A percentile compares a stretch with the other conserved stretches of the same genome.
Evolutionary conservation across 2,888 invertebrate genomes (phyloP).

Genomic region (Aphodius sticticus): DNA sequence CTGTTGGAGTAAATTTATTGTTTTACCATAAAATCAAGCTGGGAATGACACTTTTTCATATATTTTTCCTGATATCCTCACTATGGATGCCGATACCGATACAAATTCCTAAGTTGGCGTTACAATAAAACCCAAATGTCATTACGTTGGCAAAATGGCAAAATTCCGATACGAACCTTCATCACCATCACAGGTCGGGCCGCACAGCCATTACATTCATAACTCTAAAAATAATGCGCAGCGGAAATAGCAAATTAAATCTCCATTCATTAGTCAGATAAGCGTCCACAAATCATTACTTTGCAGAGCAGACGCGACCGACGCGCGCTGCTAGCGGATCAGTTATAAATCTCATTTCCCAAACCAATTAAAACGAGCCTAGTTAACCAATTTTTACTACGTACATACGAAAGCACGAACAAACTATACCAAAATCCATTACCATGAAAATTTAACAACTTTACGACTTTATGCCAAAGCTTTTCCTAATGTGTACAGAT

Average conservation of each 20-base stretch:
- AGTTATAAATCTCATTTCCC: conserved; percentile 18
- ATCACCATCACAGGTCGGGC: background rate
- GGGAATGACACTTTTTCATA: too few species aligned
- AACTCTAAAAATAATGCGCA: conserved; percentile 16
- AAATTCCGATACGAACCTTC: background rate
- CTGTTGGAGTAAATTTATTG: too few species aligned
- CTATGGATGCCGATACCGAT: too few species aligned
- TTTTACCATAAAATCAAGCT: too few species aligned
- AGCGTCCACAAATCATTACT: conserved; percentile 13
- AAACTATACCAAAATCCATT: too few species aligned
- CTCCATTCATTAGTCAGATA: conserved; percentile 15
- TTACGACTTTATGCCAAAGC: too few species aligned
- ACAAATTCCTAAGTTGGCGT: background rate
- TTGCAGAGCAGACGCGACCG: background rate
- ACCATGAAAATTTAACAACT: too few species aligned
- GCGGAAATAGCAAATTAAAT: conserved; percentile 24
- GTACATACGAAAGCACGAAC: background rate
- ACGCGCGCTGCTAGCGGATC: background rate
- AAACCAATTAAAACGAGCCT: background rate
- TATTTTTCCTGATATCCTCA: too few species aligned
- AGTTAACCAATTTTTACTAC: background rate
- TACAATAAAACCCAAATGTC: background rate
- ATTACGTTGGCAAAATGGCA: background rate
- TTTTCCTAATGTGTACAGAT: too few species aligned
- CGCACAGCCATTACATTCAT: conserved; percentile 10